Conservation (phyloP, 2,888 invertebrate genomes). For the Deilephila elpenor region DNA sequence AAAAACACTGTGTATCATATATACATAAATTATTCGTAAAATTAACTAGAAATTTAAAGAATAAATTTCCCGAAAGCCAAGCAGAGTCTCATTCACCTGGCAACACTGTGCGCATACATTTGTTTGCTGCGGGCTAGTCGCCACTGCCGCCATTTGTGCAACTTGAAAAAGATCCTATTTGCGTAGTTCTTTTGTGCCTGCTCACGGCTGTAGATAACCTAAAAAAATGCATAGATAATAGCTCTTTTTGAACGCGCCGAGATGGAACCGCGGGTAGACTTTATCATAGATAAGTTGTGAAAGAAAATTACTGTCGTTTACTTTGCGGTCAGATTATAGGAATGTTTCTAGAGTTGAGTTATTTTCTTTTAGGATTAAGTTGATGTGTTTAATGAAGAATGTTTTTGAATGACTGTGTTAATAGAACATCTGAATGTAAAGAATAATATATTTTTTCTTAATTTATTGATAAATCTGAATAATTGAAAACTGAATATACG, state of each 20-base stretch:
- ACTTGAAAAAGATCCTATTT: conserved; percentile 24
- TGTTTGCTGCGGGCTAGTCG: conserved; percentile 33
- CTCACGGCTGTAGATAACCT: conserved; percentile 21
- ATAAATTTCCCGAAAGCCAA: neutral
- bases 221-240: conserved; percentile 19
- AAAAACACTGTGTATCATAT: neutral
- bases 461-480: no score
- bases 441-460: no score
- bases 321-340: neutral
- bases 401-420: no score
- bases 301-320: neutral
- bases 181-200: conserved; percentile 36
- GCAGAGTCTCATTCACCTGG: neutral
- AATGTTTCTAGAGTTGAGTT: neutral
- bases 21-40: neutral
- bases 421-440: no score
- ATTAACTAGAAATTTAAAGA: neutral
- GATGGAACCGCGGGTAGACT: neutral
- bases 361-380: neutral
- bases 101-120: conserved; percentile 17
- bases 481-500: no score
- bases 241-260: neutral
- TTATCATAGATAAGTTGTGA: neutral
- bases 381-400: no score
- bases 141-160: conserved; percentile 18